Percentiles rank a stretch among this genome's conserved stretches.
Conservation (phyloP, 1,140 invertebrate genomes). For the Atta texana region DNA sequence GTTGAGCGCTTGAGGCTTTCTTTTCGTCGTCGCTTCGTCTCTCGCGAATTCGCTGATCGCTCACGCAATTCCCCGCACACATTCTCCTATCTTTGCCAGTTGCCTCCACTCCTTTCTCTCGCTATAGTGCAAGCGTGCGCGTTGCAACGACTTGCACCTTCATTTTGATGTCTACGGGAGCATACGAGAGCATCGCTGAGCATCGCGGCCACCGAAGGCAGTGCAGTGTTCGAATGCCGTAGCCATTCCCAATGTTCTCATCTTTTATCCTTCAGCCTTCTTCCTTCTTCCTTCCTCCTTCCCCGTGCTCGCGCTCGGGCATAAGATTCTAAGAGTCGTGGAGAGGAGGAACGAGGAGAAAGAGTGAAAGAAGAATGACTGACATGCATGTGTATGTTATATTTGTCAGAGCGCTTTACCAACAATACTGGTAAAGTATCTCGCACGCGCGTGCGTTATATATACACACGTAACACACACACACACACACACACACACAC, state of each 20-base stretch:
- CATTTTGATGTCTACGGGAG: constrained; percentile 6
- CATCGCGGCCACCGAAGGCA: constrained; percentile 17
- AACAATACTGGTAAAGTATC: too few species aligned
- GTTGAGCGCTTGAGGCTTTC: neutral
- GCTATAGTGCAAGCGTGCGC: neutral
- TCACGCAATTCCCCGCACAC: neutral
- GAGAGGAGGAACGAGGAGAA: neutral
- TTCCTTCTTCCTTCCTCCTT: neutral
- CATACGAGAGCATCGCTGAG: neutral
- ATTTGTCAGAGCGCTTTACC: neutral
- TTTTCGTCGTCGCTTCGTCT: constrained; percentile 16
- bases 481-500: too few species aligned
- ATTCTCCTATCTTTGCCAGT: neutral
- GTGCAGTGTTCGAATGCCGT: constrained; percentile 22
- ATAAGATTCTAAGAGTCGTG: neutral
- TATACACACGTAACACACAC: too few species aligned
- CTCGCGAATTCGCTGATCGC: neutral
- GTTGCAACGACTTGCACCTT: constrained; percentile 32
- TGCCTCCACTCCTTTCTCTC: neutral
- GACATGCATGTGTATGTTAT: neutral
- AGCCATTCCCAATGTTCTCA: neutral
- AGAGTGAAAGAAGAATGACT: constrained; percentile 52
- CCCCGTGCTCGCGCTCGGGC: neutral
- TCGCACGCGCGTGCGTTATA: neutral
- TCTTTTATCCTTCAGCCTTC: too few species aligned